These are phyloP conservation scores for Carettochelys insculpta DNA, from an alignment of 2,113 vertebrate species.

Conservation along the genomic window DNA sequence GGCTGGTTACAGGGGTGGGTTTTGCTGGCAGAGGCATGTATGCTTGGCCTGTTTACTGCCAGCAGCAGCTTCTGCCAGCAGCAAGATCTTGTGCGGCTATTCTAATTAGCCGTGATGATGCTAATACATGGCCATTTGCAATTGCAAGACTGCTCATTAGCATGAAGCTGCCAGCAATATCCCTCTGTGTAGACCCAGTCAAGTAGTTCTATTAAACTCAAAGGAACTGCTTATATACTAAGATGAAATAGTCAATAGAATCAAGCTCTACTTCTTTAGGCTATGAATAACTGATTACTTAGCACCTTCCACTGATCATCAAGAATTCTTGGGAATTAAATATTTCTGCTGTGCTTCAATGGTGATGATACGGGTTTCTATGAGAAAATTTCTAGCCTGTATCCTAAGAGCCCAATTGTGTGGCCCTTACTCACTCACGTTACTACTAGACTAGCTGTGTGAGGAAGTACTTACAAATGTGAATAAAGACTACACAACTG, in stretches of 20 bases:
- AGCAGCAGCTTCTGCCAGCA: too few species aligned
- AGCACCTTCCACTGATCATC: background rate
- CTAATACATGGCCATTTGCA: too few species aligned
- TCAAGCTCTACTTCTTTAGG: background rate
- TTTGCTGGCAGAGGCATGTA: too few species aligned
- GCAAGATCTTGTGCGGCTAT: too few species aligned
- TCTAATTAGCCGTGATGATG: too few species aligned
- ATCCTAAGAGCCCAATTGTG: background rate
- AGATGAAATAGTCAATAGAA: background rate
- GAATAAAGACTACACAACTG: background rate
- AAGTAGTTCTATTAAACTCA: background rate
- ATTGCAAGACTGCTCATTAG: too few species aligned
- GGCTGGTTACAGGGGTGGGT: too few species aligned
- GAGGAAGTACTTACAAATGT: background rate
- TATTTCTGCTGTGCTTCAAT: background rate
- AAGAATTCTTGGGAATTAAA: background rate
- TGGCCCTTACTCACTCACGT: background rate
- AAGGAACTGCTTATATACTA: fast-evolving
- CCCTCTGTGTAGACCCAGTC: too few species aligned
- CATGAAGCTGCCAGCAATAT: too few species aligned
- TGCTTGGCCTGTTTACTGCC: too few species aligned
- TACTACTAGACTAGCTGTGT: background rate
- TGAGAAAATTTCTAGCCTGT: background rate
- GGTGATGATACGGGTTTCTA: background rate
- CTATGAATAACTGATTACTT: background rate